phyloP scores from a whole-genome alignment of 2,113 vertebrate genomes.

The Strigops habroptila region DNA sequence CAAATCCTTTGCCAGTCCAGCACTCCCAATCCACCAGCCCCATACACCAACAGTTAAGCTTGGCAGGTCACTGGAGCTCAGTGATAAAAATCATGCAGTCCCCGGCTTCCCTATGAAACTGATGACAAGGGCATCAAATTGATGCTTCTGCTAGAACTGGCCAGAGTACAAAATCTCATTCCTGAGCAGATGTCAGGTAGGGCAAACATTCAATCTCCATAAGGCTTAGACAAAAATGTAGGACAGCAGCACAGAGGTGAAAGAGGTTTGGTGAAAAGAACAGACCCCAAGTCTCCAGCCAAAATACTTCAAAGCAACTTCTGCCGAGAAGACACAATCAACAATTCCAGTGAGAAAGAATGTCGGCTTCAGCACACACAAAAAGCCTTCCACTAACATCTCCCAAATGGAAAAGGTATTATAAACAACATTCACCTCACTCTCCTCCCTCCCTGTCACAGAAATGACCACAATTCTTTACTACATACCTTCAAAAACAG shows the following conservation, averaged over 20 bases:
- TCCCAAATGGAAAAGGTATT: conserved; percentile 58
- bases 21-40: neutral
- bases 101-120: neutral
- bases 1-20: neutral
- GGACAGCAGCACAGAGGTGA: conserved; percentile 56
- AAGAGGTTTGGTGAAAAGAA: conserved; percentile 53
- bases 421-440: conserved; percentile 57
- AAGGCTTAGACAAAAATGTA: conserved; percentile 56
- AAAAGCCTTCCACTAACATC: conserved; percentile 52
- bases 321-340: conserved; percentile 18
- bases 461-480: conserved; percentile 65
- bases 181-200: conserved; percentile 61
- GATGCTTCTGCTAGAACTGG: conserved; percentile 50
- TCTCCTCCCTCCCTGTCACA: conserved; percentile 55
- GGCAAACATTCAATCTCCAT: conserved; percentile 39
- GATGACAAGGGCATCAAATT: conserved; percentile 41
- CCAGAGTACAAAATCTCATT: conserved; percentile 58
- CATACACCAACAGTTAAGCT: neutral
- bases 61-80: neutral
- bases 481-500: conserved; percentile 58
- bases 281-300: conserved; percentile 26
- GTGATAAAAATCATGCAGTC: neutral
- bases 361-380: neutral
- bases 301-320: conserved; percentile 63
- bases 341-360: conserved; percentile 38